These are phyloP conservation scores for Manacus vitellinus DNA, from an alignment of 2,113 vertebrate species.

Conservation along the genomic window DNA sequence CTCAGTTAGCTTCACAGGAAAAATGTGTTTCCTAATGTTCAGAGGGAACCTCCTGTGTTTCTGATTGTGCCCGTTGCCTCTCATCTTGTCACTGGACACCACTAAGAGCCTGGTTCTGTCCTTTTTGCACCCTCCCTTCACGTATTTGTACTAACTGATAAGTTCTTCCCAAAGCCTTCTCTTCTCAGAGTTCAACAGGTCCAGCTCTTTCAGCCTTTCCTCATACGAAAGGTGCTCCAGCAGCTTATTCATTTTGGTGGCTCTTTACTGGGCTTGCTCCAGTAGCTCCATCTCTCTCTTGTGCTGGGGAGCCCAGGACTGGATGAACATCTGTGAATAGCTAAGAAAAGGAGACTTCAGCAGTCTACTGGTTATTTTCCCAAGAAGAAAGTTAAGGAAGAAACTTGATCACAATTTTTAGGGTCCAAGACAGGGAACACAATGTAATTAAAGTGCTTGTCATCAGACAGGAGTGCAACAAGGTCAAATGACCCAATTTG, in stretches of 20 bases:
- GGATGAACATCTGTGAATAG: neutral
- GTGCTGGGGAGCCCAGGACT: neutral
- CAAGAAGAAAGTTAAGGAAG: neutral
- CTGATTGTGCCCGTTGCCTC: neutral
- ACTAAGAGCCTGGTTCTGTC: accelerated
- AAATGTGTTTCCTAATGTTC: neutral
- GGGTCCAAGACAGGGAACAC: neutral
- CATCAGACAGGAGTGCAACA: neutral
- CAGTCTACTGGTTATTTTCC: neutral
- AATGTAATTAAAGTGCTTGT: neutral
- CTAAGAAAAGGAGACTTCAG: neutral
- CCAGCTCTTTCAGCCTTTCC: neutral
- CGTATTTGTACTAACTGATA: neutral
- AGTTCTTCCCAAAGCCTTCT: neutral
- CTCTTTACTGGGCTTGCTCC: neutral
- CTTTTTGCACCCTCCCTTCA: neutral
- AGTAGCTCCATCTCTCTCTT: neutral
- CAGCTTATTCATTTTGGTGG: neutral
- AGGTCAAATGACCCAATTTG: neutral
- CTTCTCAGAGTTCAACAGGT: neutral
- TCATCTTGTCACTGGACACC: too few relatives aligned
- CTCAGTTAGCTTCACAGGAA: neutral
- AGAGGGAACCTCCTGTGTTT: neutral
- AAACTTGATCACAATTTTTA: neutral
- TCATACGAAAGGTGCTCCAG: neutral